These are phyloP conservation scores for Lymantria monacha DNA, from an alignment of 2,888 invertebrate genomes.

Conservation along the genomic window DNA sequence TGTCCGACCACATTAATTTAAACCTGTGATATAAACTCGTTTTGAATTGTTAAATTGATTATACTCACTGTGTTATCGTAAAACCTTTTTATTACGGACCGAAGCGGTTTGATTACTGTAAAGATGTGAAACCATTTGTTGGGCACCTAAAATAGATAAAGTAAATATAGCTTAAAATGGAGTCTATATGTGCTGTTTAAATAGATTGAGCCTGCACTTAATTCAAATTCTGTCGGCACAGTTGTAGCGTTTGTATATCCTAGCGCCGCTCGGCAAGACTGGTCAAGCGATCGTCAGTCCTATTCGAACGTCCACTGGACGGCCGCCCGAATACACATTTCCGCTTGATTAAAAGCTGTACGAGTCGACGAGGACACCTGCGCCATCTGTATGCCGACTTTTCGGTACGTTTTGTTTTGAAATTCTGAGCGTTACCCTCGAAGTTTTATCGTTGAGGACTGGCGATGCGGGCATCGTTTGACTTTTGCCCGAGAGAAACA, in stretches of 20 bases:
- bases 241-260: constrained; percentile 44
- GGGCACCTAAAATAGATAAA: constrained; percentile 44
- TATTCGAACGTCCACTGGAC: constrained; percentile 45
- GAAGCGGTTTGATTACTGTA: constrained; percentile 9
- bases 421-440: constrained; percentile 53
- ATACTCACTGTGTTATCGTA: constrained; percentile 55
- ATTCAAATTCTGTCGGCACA: constrained; percentile 49
- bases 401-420: constrained; percentile 69
- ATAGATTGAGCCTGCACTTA: constrained; percentile 52
- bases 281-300: constrained; percentile 29
- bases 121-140: constrained; percentile 27
- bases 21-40: constrained; percentile 60
- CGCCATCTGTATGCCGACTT: constrained; percentile 62
- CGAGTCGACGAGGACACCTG: constrained; percentile 68
- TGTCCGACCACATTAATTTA: constrained; percentile 72
- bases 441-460: constrained; percentile 67
- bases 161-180: constrained; percentile 44
- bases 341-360: constrained; percentile 76
- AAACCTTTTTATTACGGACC: constrained; percentile 19
- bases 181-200: constrained; percentile 53
- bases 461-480: constrained; percentile 64
- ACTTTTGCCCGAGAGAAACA: constrained; percentile 48
- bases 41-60: constrained; percentile 67
- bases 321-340: constrained; percentile 70
- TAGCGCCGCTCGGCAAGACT: constrained; percentile 16